Evolutionary conservation across 2,113 vertebrate species (phyloP).

Genomic region (Propithecus coquereli): DNA sequence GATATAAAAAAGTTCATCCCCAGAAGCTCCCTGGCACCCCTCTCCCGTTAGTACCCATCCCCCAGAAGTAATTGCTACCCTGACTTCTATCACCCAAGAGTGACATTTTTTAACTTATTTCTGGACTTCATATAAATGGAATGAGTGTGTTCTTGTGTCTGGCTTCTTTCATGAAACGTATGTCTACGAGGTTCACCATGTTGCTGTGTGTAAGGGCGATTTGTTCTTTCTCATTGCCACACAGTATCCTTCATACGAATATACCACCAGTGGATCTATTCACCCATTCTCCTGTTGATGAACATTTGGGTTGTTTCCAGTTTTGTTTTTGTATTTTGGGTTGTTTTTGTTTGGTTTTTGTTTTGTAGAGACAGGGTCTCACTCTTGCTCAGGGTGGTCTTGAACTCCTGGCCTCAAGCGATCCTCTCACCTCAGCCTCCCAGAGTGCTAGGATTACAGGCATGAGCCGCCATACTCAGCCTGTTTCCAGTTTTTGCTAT

Average conservation of each 20-base stretch:
- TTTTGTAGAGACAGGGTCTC: no score
- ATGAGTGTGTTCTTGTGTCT: background rate
- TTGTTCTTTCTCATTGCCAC: background rate
- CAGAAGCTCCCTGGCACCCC: background rate
- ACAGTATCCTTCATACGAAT: background rate
- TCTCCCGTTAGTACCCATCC: background rate
- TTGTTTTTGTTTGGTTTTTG: no score
- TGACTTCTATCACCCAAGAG: background rate
- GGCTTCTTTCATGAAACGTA: background rate
- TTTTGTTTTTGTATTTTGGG: no score
- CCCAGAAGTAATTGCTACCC: background rate
- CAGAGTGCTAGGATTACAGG: no score
- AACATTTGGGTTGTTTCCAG: background rate
- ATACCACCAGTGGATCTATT: background rate
- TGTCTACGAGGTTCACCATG: background rate
- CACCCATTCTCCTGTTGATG: background rate
- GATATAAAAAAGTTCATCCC: background rate
- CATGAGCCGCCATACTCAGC: no score
- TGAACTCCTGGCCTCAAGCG: no score
- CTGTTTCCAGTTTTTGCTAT: background rate
- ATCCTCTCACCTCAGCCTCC: no score
- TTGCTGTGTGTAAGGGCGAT: background rate
- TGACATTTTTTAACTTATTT: background rate
- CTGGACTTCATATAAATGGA: background rate
- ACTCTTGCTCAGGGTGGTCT: no score